These are phyloP conservation scores for Brachionus rubens DNA, from an alignment of 1,140 invertebrate species.

Conservation along the genomic window DNA sequence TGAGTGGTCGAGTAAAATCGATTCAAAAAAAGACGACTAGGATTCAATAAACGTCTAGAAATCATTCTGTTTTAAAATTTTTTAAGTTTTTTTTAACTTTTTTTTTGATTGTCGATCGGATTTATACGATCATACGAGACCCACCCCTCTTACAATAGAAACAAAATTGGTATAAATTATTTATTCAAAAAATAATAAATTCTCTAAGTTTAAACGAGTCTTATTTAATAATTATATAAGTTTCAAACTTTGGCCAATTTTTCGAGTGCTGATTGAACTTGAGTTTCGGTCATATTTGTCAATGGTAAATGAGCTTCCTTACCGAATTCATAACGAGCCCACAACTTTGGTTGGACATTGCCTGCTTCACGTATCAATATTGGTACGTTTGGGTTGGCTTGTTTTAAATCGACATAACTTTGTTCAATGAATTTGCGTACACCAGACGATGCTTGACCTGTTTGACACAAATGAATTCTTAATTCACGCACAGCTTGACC, in stretches of 20 bases:
- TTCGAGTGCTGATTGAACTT: slow-evolving; percentile 30
- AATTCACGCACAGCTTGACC: slow-evolving; percentile 23
- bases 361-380: slow-evolving; percentile 23
- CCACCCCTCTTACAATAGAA: too few species aligned
- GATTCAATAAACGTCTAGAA: neutral
- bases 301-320: slow-evolving; percentile 29
- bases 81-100: neutral
- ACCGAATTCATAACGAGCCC: slow-evolving; percentile 44
- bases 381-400: slow-evolving; percentile 8
- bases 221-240: neutral
- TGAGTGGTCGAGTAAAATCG: slow-evolving; percentile 11
- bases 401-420: slow-evolving; percentile 33
- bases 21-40: neutral
- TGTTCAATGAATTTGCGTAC: slow-evolving; percentile 36
- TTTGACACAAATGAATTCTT: slow-evolving; percentile 37
- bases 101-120: too few species aligned
- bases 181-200: neutral
- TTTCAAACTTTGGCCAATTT: slow-evolving; percentile 25
- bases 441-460: neutral
- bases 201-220: neutral
- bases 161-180: neutral
- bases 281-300: slow-evolving; percentile 14
- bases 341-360: slow-evolving; percentile 34
- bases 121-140: too few species aligned
- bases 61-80: neutral